Conservation (phyloP, 2,797 vertebrate species). For the Darevskia mixta region DNA sequence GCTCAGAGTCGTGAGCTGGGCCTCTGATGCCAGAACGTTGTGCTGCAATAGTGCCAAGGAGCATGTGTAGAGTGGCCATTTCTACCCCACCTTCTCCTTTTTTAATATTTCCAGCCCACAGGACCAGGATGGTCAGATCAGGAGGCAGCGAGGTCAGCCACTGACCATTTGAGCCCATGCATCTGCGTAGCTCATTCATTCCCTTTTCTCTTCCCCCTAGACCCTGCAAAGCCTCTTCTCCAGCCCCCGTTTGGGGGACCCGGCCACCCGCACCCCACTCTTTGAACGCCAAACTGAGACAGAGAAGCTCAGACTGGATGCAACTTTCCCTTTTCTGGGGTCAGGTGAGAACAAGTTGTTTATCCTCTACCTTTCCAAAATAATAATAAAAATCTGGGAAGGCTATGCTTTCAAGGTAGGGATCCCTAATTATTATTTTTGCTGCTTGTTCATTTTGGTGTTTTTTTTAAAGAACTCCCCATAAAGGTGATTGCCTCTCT, state of each 20-base stretch:
- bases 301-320: constrained; percentile 90
- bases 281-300: constrained; percentile 86
- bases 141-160: not conserved
- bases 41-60: not conserved
- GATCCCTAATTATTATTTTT: too few species aligned
- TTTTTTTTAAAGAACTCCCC: not conserved
- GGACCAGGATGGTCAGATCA: not conserved
- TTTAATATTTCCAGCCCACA: not conserved
- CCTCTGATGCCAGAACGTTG: not conserved
- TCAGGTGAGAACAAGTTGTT: constrained; percentile 81
- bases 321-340: constrained; percentile 87
- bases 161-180: not conserved
- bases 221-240: constrained; percentile 90
- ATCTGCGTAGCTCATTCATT: not conserved
- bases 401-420: not conserved
- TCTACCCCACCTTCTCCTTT: too few species aligned
- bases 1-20: not conserved
- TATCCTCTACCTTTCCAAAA: not conserved
- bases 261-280: constrained; percentile 79
- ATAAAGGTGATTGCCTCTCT: not conserved
- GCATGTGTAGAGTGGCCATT: not conserved
- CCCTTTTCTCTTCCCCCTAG: constrained; percentile 63
- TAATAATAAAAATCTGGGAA: not conserved
- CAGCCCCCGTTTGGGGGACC: constrained; percentile 86
- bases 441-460: not conserved